Evolutionary conservation across 2,797 vertebrate genomes (phyloP), one percentile per base, ranked within the genome.

Genomic region (Acanthurus lineatus): DNA sequence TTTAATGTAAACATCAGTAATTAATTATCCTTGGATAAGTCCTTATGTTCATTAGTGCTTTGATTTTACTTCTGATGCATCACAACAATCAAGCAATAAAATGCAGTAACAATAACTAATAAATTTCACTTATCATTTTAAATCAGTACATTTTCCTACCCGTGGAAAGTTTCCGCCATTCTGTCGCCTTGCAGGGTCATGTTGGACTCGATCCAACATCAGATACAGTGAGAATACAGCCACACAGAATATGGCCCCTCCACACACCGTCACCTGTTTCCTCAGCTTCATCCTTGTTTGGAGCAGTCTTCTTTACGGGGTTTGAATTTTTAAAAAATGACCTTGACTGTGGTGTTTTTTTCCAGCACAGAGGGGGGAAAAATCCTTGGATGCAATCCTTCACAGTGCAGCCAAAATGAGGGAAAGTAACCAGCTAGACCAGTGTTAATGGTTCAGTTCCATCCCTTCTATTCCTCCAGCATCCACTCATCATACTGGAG

Each of bases 221-320:
- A 99, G 91, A 95, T 99, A 99, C 58, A 99, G 97, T 0, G 98
- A 98, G 93, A 99, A 99, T 66, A 99, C 98, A 0, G 98, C 98
- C 94, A 99, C 97, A 62, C 98, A 99, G 95, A 99, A 99, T 93
- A 98, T 97, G 84, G 97, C 98, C 69, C 97, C 98, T 54, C 98
- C 98, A 11, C 98, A 99, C 73, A 99, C 97, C 0, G 98, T 99
- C 95, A 99, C 97, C 94, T 99, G 98, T 94, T 99, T 99, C 92
- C 98, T 99, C 90, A 99, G 96, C 96, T 99, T 99, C 98, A 99
- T 99, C 73, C 86, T 95, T 87, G 60, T 77, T 69, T 71, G 79
- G 82, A 80, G 82, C 22, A 2, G 40, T 69, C 59, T 49, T 77
- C 65, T 53, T 64, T 76, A 70, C 57, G 11, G 65, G 72, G 58